Evolutionary conservation across 1,140 invertebrate genomes (phyloP).

Genomic region (Parapsyche elsis): DNA sequence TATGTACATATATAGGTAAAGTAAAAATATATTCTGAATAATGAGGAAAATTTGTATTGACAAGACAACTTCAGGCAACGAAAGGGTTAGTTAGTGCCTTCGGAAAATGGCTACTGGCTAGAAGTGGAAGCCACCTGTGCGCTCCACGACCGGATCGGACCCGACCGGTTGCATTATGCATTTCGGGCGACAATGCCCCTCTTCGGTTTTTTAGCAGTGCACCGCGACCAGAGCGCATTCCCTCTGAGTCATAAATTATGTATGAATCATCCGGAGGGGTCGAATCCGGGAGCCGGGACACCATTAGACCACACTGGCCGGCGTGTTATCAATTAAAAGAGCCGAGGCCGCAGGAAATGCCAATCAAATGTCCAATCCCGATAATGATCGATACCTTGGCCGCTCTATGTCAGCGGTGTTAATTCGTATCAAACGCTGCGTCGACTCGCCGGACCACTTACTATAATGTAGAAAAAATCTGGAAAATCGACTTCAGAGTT

Average conservation of each 20-base stretch:
- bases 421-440: background rate
- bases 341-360: background rate
- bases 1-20: too few relatives aligned
- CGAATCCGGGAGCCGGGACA: background rate
- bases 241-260: slow-evolving; percentile 43
- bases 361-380: background rate
- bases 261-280: slow-evolving; percentile 35
- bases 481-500: too few relatives aligned
- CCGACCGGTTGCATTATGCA: slow-evolving; percentile 46
- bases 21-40: too few relatives aligned
- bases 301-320: background rate
- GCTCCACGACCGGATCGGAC: slow-evolving; percentile 6
- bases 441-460: background rate
- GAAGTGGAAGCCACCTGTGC: slow-evolving; percentile 14
- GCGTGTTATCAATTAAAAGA: slow-evolving; percentile 30
- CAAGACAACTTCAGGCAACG: too few relatives aligned
- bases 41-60: too few relatives aligned
- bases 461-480: too few relatives aligned
- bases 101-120: too few relatives aligned
- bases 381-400: too few relatives aligned
- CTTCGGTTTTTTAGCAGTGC: slow-evolving; percentile 31
- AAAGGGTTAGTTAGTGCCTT: too few relatives aligned
- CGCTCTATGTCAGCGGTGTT: background rate
- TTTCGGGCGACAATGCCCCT: slow-evolving; percentile 43
- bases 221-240: slow-evolving; percentile 1